Evolutionary conservation across 1,140 invertebrate genomes (phyloP).

Genomic region (Sycophaga agraensis): DNA sequence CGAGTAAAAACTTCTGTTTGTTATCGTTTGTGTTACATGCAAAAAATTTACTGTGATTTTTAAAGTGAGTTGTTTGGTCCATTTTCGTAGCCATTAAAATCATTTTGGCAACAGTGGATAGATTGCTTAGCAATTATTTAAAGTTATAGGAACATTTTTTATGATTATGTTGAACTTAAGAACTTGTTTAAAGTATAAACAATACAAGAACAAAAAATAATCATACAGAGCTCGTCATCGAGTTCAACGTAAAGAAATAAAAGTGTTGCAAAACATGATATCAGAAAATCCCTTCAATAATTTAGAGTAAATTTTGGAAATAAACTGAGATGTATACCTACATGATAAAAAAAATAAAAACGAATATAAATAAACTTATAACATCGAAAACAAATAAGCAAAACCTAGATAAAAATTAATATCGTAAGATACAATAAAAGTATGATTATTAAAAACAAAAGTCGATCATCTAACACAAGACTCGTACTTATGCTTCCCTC

Average conservation of each 20-base stretch:
- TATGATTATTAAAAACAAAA: conserved; percentile 1
- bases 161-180: neutral
- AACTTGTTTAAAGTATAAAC: too few species aligned
- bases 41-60: conserved; percentile 24
- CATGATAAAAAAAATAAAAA: neutral
- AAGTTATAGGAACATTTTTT: neutral
- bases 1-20: too few species aligned
- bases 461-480: conserved; percentile 13
- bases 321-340: neutral
- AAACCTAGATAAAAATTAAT: conserved; percentile 9
- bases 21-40: conserved; percentile 4
- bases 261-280: neutral
- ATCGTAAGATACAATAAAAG: too few species aligned
- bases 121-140: neutral
- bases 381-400: conserved; percentile 13
- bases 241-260: too few species aligned
- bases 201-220: too few species aligned
- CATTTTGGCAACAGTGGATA: neutral
- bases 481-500: conserved; percentile 44
- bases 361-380: neutral
- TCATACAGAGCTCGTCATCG: too few species aligned
- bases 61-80: neutral
- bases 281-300: too few species aligned
- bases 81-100: too few species aligned
- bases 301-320: neutral